Base-by-base conservation (phyloP, 2,797 vertebrate species). In the Coregonus suidteri region DNA sequence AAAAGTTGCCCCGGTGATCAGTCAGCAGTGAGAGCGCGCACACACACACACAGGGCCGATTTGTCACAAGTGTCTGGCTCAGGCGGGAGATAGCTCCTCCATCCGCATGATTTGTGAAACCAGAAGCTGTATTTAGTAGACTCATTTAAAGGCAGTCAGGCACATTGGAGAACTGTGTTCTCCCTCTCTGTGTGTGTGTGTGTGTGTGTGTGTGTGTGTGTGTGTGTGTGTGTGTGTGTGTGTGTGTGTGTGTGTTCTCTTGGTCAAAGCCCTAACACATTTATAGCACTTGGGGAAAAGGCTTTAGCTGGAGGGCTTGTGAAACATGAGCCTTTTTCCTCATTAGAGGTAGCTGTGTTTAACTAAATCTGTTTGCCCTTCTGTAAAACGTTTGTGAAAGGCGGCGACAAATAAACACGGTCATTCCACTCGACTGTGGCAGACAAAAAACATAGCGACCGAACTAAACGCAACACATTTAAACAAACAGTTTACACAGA, bases 51-150 rank as follows among this genome's bases (percentile, higher is more conserved):
- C 47, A 15, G 86, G 41, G 88, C 79, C 90, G 76, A 94, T 94
- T 93, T 91, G 91, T 94, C 92, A 93, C 88, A 85, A 71, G 80
- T 76, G 90, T 88, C 91, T 88, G 89, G 88, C 88, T 88, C 88
- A 90, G 90, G 90, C 91, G 90, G 90, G 88, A 76, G 88, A 77
- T 85, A 52, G 90, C 90, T 90, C 88, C 90, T 92, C 88, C 88
- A 82, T 85, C 89, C 82, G 79, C 87, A 89, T 93, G 91, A 93
- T 93, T 93, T 92, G 92, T 93, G 92, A 92, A 93, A 92, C 86
- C 86, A 47, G 86, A 75, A 88, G 82, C 83, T 85, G 92, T 92
- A 91, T 93, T 94, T 93, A 94, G 92, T 90, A 89, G 87, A 88
- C 83, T 91, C 91, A 90, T 93, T 93, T 93, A 92, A 91, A 91